Conservation (phyloP, 2,797 vertebrate species). For the Linurgus olivaceus region DNA sequence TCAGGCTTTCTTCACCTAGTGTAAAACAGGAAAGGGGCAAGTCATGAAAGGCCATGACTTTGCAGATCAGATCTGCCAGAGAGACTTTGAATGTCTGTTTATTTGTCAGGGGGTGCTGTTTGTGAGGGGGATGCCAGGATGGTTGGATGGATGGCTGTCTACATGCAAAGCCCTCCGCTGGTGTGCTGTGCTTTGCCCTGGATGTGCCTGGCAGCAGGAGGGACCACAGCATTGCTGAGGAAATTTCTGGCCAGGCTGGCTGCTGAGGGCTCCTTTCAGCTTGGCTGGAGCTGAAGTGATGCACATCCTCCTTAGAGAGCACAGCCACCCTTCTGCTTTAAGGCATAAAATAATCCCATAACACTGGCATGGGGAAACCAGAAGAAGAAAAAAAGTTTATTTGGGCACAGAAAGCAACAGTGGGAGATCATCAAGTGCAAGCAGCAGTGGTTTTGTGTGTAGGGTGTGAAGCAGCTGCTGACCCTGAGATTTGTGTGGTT, state of each 20-base stretch:
- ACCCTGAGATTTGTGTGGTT: neutral
- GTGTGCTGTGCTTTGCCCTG: neutral
- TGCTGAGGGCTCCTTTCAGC: neutral
- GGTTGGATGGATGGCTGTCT: neutral
- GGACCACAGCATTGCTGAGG: neutral
- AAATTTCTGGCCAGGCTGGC: neutral
- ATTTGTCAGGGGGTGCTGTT: neutral
- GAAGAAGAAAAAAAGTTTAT: neutral
- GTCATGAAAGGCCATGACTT: neutral
- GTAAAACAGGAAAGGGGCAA: neutral
- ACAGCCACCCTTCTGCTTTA: neutral
- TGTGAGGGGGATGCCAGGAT: neutral
- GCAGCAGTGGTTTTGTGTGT: neutral
- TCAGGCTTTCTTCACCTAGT: neutral
- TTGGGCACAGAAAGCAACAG: neutral
- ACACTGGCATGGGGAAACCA: neutral
- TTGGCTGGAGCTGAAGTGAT: neutral
- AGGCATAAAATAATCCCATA: neutral
- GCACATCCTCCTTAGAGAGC: neutral
- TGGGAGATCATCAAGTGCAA: neutral
- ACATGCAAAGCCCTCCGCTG: accelerated
- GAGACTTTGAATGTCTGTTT: neutral
- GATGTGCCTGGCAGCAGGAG: neutral
- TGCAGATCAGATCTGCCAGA: neutral
- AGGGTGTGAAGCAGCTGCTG: neutral